These are phyloP conservation scores for Drosophila siamana DNA, from an alignment of 2,888 invertebrate species.

Conservation along the genomic window DNA sequence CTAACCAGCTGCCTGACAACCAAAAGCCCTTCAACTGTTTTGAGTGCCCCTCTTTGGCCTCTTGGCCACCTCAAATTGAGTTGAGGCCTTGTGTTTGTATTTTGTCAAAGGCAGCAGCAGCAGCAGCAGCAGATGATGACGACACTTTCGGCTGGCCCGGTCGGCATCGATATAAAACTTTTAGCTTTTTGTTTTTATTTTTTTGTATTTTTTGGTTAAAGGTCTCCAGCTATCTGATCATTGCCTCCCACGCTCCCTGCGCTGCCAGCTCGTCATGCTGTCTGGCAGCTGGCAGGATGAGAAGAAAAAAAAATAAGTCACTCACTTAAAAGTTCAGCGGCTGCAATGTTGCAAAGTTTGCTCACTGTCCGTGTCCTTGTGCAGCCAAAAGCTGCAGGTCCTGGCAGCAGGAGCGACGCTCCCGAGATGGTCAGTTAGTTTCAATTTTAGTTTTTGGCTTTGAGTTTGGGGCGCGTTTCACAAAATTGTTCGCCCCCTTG, in stretches of 20 bases:
- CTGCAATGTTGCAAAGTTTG: constrained; percentile 76
- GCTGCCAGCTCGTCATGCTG: constrained; percentile 38
- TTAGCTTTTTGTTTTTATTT: background rate
- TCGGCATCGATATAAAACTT: constrained; percentile 65
- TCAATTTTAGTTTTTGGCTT: constrained; percentile 74
- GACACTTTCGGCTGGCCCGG: constrained; percentile 61
- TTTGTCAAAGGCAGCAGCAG: constrained; percentile 61
- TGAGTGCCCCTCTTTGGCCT: constrained; percentile 34
- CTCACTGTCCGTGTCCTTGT: constrained; percentile 54
- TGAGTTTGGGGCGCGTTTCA: too few relatives aligned
- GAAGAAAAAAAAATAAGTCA: constrained; percentile 72
- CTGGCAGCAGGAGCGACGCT: constrained; percentile 5
- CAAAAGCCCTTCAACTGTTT: too few relatives aligned
- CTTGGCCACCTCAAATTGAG: constrained; percentile 63
- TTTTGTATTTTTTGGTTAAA: constrained; percentile 1
- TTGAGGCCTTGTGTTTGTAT: constrained; percentile 61
- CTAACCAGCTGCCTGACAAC: too few relatives aligned
- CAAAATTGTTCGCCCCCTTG: too few relatives aligned
- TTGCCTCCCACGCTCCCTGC: constrained; percentile 19
- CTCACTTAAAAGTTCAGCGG: constrained; percentile 77
- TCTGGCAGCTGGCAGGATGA: constrained; percentile 40
- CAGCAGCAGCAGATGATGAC: constrained; percentile 60
- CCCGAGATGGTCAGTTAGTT: constrained; percentile 69
- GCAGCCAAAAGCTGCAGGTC: constrained; percentile 6
- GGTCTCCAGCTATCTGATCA: constrained; percentile 28